A percentile compares a stretch with the other conserved stretches of the same genome.
Conservation (phyloP, 2,888 invertebrate genomes). For the Synergus gifuensis region DNA sequence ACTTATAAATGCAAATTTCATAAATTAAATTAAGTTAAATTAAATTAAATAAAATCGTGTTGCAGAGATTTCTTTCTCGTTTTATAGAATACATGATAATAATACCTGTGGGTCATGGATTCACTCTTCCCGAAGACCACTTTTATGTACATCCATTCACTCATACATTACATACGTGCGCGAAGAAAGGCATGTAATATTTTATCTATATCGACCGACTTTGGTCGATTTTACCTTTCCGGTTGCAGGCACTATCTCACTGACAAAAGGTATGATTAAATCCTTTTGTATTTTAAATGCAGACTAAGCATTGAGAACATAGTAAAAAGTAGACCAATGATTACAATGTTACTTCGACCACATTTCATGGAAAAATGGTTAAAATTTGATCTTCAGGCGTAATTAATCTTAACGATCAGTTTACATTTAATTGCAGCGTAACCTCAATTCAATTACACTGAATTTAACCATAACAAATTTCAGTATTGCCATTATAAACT, state of each 20-base stretch:
- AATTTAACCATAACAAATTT: conserved; percentile 9
- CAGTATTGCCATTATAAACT: conserved; percentile 11
- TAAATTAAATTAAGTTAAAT: conserved; percentile 28
- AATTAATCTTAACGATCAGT: not conserved
- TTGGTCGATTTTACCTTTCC: not conserved
- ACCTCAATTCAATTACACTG: not conserved
- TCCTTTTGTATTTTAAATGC: conserved; percentile 4
- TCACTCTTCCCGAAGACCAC: conserved; percentile 33
- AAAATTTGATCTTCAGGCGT: not conserved
- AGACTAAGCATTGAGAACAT: not conserved
- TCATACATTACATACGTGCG: conserved; percentile 10
- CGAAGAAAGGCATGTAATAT: conserved; percentile 32
- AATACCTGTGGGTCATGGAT: conserved; percentile 40
- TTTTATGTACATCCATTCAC: conserved; percentile 39
- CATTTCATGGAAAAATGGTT: not conserved
- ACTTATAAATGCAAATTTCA: conserved; percentile 22
- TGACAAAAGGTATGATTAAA: not conserved
- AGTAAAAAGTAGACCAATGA: not conserved
- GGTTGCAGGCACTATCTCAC: not conserved
- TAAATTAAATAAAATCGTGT: conserved; percentile 31
- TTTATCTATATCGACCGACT: not conserved
- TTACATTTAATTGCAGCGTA: not conserved
- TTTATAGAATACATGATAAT: conserved; percentile 5
- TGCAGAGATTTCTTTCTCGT: conserved; percentile 22
- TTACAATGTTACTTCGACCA: not conserved